Evolutionary conservation across 2,888 invertebrate species (phyloP), one percentile per base, ranked within the genome.

Genomic region (Drosophila eohydei): DNA sequence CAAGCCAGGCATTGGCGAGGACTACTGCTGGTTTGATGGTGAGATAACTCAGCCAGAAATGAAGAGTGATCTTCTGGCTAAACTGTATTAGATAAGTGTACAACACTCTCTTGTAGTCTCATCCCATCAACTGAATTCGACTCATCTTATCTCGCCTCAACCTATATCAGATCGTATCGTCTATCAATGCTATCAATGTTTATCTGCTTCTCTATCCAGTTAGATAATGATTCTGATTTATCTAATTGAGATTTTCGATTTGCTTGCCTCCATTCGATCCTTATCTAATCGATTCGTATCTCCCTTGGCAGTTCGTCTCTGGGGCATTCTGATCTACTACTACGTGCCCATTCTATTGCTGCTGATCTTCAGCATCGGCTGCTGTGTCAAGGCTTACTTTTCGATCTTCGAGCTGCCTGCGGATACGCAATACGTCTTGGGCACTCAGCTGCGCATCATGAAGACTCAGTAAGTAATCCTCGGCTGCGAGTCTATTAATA

Each of bases 1-100:
- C 0, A 90, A 91, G 57, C 90, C 90, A 0, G 90, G 90, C n/a
- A 90, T 90, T 67, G 90, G 90, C 5, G 89, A 88, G 56, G 88
- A 88, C 36, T 91, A 88, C 34, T 90, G 90, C 69, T 90, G 90
- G 90, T 90, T 90, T 28, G 91, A 90, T 66, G 84, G 90, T 55
- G 38, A 36, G 54, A 16, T 6, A 8, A 9, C 1, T 46, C 2
- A 44, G 14, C 12, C 6, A 2, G 3, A n/a, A n/a, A n/a, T 16
- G 9, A 41, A 16, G 4, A 21, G n/a, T n/a, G n/a, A n/a, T n/a
- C n/a, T n/a, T n/a, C 21, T 21, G 21, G 21, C 21, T 21, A 21
- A 21, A 1, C 21, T 21, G 21, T 21, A 21, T 21, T 21, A 21
- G 21, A 21, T 21, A 1, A 21, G 21, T 21, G 21, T 21, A 21